Conservation (phyloP, 2,888 invertebrate species). For the Ypsolopha scabrella region DNA sequence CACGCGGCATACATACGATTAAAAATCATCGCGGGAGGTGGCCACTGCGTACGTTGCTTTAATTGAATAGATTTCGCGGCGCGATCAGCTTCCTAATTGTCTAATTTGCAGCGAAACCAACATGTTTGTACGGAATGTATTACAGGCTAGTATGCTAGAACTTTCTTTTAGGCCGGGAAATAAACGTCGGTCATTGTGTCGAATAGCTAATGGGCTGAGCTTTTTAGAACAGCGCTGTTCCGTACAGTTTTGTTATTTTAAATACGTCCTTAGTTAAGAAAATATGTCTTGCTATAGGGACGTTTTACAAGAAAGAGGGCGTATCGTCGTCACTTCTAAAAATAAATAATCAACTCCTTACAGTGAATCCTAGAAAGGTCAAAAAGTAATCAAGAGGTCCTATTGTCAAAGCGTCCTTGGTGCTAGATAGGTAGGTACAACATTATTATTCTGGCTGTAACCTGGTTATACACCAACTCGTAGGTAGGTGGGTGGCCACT, state of each 20-base stretch:
- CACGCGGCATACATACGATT: conserved; percentile 66
- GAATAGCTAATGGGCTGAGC: conserved; percentile 48
- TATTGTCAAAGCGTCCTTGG: conserved; percentile 40
- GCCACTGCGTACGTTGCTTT: conserved; percentile 55
- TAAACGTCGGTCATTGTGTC: conserved; percentile 31
- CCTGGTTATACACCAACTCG: background rate
- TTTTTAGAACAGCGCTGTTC: conserved; percentile 21
- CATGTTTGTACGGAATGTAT: conserved; percentile 52
- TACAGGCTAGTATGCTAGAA: conserved; percentile 45
- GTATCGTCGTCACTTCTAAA: no score
- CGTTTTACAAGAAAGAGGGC: no score
- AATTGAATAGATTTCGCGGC: conserved; percentile 63
- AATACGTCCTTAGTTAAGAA: no score
- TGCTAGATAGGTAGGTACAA: conserved; percentile 26
- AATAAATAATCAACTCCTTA: no score
- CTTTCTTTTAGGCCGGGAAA: conserved; percentile 64
- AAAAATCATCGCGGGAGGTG: conserved; percentile 67
- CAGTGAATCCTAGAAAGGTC: conserved; percentile 24
- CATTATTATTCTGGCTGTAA: conserved; percentile 33
- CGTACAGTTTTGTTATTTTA: no score
- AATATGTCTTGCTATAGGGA: no score
- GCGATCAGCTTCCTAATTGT: conserved; percentile 61
- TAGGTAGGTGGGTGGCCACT: conserved; percentile 1
- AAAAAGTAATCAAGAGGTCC: conserved; percentile 44
- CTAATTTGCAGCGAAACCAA: conserved; percentile 68